These are phyloP conservation scores for Sternotherus odoratus DNA, from an alignment of 2,797 vertebrate genomes.

Conservation along the genomic window DNA sequence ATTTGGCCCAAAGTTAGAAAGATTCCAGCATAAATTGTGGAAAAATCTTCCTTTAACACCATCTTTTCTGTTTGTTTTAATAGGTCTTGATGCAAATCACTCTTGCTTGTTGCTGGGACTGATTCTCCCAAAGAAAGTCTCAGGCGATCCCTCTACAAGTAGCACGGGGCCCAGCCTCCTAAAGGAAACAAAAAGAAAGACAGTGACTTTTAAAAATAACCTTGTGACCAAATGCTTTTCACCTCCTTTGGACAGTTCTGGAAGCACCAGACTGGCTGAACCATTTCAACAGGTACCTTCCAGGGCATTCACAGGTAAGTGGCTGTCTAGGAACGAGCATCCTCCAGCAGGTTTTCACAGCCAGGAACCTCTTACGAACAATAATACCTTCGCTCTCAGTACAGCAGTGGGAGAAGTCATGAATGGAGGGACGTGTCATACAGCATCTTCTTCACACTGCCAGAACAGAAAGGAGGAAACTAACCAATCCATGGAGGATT, in stretches of 20 bases:
- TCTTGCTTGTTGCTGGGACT: slow-evolving; percentile 62
- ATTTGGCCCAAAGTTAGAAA: background rate
- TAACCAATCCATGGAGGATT: background rate
- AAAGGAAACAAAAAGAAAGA: slow-evolving; percentile 39
- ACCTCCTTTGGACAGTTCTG: background rate
- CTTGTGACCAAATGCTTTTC: slow-evolving; percentile 16
- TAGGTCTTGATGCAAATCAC: slow-evolving; percentile 56
- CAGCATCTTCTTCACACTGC: no score
- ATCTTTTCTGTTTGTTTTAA: background rate
- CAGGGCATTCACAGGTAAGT: background rate
- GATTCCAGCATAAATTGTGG: background rate
- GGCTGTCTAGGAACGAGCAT: background rate
- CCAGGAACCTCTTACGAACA: background rate
- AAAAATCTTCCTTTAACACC: background rate
- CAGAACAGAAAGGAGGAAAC: background rate
- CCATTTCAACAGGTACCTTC: background rate
- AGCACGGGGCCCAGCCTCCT: background rate
- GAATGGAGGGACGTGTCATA: background rate
- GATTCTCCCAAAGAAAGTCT: slow-evolving; percentile 65
- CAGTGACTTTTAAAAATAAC: slow-evolving; percentile 45
- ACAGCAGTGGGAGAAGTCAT: background rate
- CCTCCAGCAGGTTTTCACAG: background rate
- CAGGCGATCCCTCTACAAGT: background rate
- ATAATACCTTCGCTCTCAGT: background rate
- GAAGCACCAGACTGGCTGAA: background rate